Evolutionary conservation across 2,797 vertebrate species (phyloP).

Genomic region (Myotis myotis): DNA sequence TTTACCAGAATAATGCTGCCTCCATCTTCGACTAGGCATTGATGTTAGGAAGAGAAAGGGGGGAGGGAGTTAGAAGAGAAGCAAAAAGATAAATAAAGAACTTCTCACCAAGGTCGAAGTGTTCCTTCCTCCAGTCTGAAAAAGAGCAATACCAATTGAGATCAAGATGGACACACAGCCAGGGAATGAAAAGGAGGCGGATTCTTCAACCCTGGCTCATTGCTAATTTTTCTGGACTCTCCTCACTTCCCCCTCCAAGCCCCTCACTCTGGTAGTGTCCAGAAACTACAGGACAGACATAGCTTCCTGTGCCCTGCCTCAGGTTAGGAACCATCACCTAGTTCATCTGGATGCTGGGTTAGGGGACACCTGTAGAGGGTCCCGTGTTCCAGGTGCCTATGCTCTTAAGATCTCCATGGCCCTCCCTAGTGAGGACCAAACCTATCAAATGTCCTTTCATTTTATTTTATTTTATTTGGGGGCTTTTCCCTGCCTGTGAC

Average conservation of each 20-base stretch:
- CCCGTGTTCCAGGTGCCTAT: neutral
- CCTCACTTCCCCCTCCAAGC: neutral
- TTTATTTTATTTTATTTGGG: neutral
- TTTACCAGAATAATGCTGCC: neutral
- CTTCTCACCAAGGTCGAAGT: slow-evolving; percentile 18
- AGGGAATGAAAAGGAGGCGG: neutral
- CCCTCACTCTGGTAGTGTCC: neutral
- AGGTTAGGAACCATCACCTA: neutral
- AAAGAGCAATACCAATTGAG: slow-evolving; percentile 4
- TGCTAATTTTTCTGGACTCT: neutral
- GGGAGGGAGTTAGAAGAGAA: neutral
- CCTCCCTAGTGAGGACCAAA: neutral
- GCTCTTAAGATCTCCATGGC: neutral
- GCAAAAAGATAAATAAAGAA: neutral
- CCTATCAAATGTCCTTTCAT: neutral
- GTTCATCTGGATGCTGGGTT: neutral
- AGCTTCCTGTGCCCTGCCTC: neutral
- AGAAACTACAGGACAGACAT: neutral
- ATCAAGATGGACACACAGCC: neutral
- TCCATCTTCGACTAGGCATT: neutral
- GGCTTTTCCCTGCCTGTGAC: neutral
- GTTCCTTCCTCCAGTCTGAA: slow-evolving; percentile 66
- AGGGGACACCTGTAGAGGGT: too few species aligned
- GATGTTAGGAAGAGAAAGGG: neutral
- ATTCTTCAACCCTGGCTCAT: neutral